phyloP scores from a whole-genome alignment of 1,140 invertebrate genomes.

The Adoxophyes honmai region DNA sequence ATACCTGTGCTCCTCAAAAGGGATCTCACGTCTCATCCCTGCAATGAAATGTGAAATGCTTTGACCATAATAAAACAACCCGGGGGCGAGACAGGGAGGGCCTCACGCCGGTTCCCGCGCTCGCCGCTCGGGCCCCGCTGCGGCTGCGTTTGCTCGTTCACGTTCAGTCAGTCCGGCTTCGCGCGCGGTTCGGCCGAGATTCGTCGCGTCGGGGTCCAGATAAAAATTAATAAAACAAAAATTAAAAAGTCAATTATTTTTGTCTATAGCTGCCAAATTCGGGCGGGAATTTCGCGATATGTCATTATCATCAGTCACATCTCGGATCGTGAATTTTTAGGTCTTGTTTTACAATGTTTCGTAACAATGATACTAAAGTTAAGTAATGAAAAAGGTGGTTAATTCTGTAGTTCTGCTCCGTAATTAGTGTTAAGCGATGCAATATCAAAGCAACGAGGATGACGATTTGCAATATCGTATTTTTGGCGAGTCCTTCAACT shows the following conservation, averaged over 20 bases:
- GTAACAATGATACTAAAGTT: slow-evolving; percentile 54
- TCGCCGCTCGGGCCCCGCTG: slow-evolving; percentile 28
- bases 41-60: slow-evolving; percentile 37
- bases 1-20: neutral
- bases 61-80: slow-evolving; percentile 30
- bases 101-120: slow-evolving; percentile 31
- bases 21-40: slow-evolving; percentile 13
- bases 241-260: slow-evolving; percentile 23
- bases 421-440: slow-evolving; percentile 68
- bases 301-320: neutral
- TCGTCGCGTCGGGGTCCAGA: slow-evolving; percentile 26
- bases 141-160: slow-evolving; percentile 22
- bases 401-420: slow-evolving; percentile 45
- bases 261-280: slow-evolving; percentile 21
- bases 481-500: slow-evolving; percentile 70
- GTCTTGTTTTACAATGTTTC: neutral
- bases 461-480: slow-evolving; percentile 72
- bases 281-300: slow-evolving; percentile 20
- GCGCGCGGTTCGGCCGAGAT: slow-evolving; percentile 49
- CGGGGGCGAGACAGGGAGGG: slow-evolving; percentile 24
- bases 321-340: neutral
- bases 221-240: slow-evolving; percentile 25
- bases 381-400: slow-evolving; percentile 62
- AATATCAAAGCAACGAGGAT: slow-evolving; percentile 72
- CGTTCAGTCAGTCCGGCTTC: slow-evolving; percentile 55